These are phyloP conservation scores for Thymelicus sylvestris DNA, from an alignment of 2,888 invertebrate genomes.

Conservation along the genomic window DNA sequence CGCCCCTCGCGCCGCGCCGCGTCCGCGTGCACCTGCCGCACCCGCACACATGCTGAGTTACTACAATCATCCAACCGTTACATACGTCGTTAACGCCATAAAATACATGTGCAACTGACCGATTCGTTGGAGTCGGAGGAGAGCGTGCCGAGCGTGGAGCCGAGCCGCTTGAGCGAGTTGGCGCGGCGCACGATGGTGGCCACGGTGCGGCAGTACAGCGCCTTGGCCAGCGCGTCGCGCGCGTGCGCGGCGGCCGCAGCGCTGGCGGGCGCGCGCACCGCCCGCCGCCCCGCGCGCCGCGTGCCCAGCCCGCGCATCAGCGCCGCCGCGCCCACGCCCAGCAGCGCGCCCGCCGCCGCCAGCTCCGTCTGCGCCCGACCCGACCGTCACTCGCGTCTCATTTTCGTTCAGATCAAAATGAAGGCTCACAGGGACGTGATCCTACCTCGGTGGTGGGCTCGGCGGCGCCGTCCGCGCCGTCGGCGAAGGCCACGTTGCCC, in stretches of 20 bases:
- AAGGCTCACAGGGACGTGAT: too few species aligned
- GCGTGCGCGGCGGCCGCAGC: conserved; percentile 94
- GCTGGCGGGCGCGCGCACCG: conserved; percentile 92
- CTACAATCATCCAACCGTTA: not conserved
- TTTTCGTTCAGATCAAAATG: too few species aligned
- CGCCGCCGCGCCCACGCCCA: conserved; percentile 92
- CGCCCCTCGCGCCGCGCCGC: conserved; percentile 91
- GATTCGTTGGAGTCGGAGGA: conserved; percentile 97
- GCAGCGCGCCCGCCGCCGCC: conserved; percentile 92
- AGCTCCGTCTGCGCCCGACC: conserved; percentile 87
- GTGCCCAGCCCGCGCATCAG: conserved; percentile 93
- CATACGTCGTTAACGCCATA: too few species aligned
- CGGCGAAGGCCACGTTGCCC: conserved; percentile 96
- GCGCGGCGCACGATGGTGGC: conserved; percentile 97
- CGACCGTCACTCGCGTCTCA: conserved; percentile 69
- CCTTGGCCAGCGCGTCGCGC: conserved; percentile 96
- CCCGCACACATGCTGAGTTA: not conserved
- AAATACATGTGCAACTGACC: conserved; percentile 82
- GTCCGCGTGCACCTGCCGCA: conserved; percentile 85
- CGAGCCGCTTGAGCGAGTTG: conserved; percentile 93
- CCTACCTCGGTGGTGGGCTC: conserved; percentile 90
- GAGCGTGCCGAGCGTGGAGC: conserved; percentile 89
- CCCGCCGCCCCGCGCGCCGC: conserved; percentile 90
- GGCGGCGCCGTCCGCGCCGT: conserved; percentile 90
- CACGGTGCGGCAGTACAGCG: conserved; percentile 96